Percentiles rank a stretch among this genome's conserved stretches.
Conservation (phyloP, 64 coral and sea anemone species). For the Porites lutea region DNA sequence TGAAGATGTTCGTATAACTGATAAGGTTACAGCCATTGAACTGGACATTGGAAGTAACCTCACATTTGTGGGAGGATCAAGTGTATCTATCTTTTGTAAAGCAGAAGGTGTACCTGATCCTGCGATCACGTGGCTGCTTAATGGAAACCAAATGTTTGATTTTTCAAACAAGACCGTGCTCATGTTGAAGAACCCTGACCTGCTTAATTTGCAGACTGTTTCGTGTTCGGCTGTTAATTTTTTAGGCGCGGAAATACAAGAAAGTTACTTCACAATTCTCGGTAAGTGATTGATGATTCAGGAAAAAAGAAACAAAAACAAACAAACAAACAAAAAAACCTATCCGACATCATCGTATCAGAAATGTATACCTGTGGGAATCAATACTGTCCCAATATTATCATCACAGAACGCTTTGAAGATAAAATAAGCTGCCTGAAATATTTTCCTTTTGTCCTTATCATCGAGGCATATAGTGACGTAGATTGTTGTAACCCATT, state of each 20-base stretch:
- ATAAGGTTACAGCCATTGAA: neutral
- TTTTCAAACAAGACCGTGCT: constrained; percentile 33
- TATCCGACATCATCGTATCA: no score
- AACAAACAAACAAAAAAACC: no score
- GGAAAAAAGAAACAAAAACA: no score
- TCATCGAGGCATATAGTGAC: no score
- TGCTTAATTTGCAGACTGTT: constrained; percentile 40
- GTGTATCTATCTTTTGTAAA: constrained; percentile 21
- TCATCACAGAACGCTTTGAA: neutral
- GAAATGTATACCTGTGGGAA: no score
- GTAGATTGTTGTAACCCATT: no score
- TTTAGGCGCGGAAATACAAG: constrained; percentile 25
- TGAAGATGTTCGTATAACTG: neutral
- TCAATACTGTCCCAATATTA: no score
- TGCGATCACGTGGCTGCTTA: constrained; percentile 54
- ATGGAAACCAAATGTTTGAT: constrained; percentile 34
- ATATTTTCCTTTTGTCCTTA: no score
- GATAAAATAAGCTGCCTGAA: no score
- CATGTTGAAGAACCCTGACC: constrained; percentile 8
- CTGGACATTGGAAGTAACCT: constrained; percentile 53
- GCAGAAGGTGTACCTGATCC: constrained; percentile 27
- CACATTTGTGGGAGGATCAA: constrained; percentile 13
- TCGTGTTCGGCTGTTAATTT: constrained; percentile 66
- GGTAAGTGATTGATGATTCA: constrained; percentile 34
- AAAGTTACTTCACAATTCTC: constrained; percentile 48